Evolutionary conservation across 2,797 vertebrate species (phyloP).

Genomic region (Syngnathus rostellatus): DNA sequence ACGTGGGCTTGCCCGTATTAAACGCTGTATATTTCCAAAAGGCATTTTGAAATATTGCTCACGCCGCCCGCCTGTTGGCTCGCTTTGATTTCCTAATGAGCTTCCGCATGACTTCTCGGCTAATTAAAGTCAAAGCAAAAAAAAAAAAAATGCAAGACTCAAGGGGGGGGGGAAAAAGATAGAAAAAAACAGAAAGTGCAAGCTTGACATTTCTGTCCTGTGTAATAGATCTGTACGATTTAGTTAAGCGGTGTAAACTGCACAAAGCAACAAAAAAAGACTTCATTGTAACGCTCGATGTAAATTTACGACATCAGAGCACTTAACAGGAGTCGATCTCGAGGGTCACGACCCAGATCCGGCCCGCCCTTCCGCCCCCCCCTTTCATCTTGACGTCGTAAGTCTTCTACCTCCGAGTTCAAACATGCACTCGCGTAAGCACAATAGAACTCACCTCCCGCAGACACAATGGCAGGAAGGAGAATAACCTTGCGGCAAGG

Average conservation of each 20-base stretch:
- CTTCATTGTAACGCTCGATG: too few species aligned
- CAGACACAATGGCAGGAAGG: slow-evolving; percentile 30
- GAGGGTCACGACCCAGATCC: neutral
- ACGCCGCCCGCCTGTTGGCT: slow-evolving; percentile 13
- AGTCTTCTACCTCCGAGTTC: neutral
- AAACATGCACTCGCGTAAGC: neutral
- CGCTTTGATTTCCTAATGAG: slow-evolving; percentile 58
- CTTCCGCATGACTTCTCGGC: slow-evolving; percentile 34
- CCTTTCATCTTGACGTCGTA: neutral
- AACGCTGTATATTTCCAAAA: slow-evolving; percentile 48
- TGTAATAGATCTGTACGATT: slow-evolving; percentile 31
- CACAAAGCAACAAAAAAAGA: too few species aligned
- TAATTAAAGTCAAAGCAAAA: slow-evolving; percentile 63
- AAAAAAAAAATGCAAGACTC: slow-evolving; percentile 35
- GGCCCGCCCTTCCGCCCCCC: neutral
- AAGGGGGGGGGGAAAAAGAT: slow-evolving; percentile 7
- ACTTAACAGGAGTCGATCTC: neutral
- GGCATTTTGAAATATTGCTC: slow-evolving; percentile 32
- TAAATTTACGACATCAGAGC: too few species aligned
- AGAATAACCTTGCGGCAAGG: slow-evolving; percentile 30
- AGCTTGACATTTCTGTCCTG: slow-evolving; percentile 33
- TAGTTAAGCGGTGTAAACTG: too few species aligned
- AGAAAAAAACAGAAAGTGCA: slow-evolving; percentile 16
- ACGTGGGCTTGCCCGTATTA: slow-evolving; percentile 37
- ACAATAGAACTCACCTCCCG: neutral